A percentile compares a stretch with the other conserved stretches of the same genome.
Evolutionary conservation across 2,888 invertebrate species (phyloP).

Genomic region (Gortyna flavago): DNA sequence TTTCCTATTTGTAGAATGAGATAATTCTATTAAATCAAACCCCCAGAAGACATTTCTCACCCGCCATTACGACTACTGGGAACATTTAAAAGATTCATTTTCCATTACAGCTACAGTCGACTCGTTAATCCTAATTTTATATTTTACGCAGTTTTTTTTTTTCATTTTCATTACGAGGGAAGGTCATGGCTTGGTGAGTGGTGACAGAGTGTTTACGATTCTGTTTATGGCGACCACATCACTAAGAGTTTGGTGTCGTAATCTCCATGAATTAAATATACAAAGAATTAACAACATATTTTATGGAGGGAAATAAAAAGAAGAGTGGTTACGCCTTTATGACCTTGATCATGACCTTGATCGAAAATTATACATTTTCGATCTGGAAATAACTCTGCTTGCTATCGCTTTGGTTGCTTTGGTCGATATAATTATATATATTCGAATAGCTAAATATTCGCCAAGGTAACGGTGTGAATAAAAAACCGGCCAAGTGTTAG

Average conservation of each 20-base stretch:
- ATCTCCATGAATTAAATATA: conserved; percentile 71
- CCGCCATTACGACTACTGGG: conserved; percentile 32
- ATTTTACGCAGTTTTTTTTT: conserved; percentile 58
- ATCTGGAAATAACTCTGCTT: background rate
- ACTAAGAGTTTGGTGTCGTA: conserved; percentile 67
- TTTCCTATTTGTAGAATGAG: background rate
- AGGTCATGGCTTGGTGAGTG: conserved; percentile 63
- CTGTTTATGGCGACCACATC: conserved; percentile 71
- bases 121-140: conserved; percentile 74
- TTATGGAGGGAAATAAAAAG: conserved; percentile 52
- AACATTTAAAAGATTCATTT: conserved; percentile 54
- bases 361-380: conserved; percentile 5
- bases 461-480: background rate
- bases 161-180: conserved; percentile 74
- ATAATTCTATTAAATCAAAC: conserved; percentile 29
- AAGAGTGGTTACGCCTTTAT: conserved; percentile 23
- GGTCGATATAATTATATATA: too few species aligned
- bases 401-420: background rate
- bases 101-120: conserved; percentile 49
- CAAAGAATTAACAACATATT: conserved; percentile 66
- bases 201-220: conserved; percentile 74
- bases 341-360: too few species aligned
- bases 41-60: conserved; percentile 22
- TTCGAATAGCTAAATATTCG: background rate
- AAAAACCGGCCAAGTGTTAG: background rate